Percentiles rank a stretch among this genome's conserved stretches.
Evolutionary conservation across 2,113 vertebrate species (phyloP).

Genomic region (Nannobrachium achirus): DNA sequence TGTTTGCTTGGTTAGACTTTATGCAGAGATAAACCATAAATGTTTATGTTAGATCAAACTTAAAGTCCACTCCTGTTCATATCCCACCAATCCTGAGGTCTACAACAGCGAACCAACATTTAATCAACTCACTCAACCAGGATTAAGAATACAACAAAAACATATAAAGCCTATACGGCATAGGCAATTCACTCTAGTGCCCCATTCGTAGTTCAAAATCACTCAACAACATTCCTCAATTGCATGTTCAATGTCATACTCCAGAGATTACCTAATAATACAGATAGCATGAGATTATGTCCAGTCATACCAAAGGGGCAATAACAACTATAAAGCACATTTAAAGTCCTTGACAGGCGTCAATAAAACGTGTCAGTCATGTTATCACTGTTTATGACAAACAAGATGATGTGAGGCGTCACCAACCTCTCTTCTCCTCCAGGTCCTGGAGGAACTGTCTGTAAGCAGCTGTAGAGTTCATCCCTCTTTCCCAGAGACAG

Average conservation of each 20-base stretch:
- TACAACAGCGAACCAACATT: too few species aligned
- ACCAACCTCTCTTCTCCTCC: slow-evolving; percentile 82
- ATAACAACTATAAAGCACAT: not conserved
- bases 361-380: not conserved
- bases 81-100: too few species aligned
- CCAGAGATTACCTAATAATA: slow-evolving; percentile 5
- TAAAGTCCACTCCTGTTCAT: too few species aligned
- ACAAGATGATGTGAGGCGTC: slow-evolving; percentile 1
- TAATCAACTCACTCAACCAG: too few species aligned
- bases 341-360: not conserved
- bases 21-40: too few species aligned
- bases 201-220: slow-evolving; percentile 13
- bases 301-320: not conserved
- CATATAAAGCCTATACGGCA: slow-evolving; percentile 7
- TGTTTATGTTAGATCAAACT: too few species aligned
- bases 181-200: slow-evolving; percentile 34
- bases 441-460: slow-evolving; percentile 79
- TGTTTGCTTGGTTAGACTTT: too few species aligned
- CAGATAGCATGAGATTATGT: slow-evolving; percentile 2
- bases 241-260: slow-evolving; percentile 31
- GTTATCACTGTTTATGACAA: not conserved
- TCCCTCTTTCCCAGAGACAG: slow-evolving; percentile 51
- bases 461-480: slow-evolving; percentile 77
- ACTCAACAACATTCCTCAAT: slow-evolving; percentile 28
- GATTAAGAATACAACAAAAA: too few species aligned